Base-by-base conservation (phyloP, 2,797 vertebrate genomes). In the Spinus pinus region DNA sequence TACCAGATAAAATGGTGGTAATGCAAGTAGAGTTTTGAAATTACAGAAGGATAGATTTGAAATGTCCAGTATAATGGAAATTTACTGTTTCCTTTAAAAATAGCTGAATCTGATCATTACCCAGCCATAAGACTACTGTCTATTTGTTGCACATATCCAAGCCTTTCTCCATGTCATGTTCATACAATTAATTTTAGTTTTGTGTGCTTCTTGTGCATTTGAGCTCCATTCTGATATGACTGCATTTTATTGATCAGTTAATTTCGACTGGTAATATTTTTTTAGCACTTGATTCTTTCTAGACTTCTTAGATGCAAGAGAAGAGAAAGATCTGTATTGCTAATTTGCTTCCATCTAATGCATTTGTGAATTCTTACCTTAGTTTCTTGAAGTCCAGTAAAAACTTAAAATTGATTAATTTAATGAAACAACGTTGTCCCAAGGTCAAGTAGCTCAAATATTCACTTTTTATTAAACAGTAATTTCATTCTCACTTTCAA, bases 351-450 rank as follows among this genome's bases (percentile, higher is more conserved):
- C 85, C 28, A 85, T 67, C 70, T 90, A 67, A 77, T 88, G 44
- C 31, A 54, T 81, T 93, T 81, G 28, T 91, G 82, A 95, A 94
- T 82, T 93, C 94, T 83, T 95, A 77, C 42, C 42, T 93, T 74
- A 86, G 69, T 92, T 92, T 96, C 74, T 88, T 64, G 15, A 95
- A 92, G 66, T 92, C 91, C 85, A 84, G 64, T 71, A 81, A 95
- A 95, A 96, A 94, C 56, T 90, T 93, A 80, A 91, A 96, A 86
- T 83, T 86, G 28, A 85, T 96, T 94, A 91, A 93, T 96, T 95
- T 97, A 95, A 96, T 96, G 94, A 96, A 96, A 95, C 51, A 95
- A 74, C 53, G 67, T 88, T 91, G 81, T 96, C 87, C 85, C 77
- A 90, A 89, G 79, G 75, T 93, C 91, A 94, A 95, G 75, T 67